Percentiles rank a stretch among this genome's conserved stretches.
Conservation (phyloP, 2,113 vertebrate species). For the human region DNA sequence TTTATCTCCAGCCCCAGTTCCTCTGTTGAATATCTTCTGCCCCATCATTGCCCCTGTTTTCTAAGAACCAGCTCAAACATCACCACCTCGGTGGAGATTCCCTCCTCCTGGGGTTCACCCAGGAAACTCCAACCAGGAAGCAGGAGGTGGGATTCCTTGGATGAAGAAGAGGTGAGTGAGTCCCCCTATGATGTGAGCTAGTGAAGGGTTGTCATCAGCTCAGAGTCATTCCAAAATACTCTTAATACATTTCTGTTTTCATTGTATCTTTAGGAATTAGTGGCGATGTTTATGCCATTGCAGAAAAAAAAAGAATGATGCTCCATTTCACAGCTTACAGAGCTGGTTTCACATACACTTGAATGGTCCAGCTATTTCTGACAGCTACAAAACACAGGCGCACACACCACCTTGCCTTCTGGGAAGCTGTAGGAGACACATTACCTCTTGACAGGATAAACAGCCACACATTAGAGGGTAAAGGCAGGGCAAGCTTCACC, state of each 20-base stretch:
- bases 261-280: neutral
- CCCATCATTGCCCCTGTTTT: fast-evolving
- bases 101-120: neutral
- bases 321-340: neutral
- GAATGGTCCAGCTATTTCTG: neutral
- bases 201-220: fast-evolving
- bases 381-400: neutral
- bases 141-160: neutral
- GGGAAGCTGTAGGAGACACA: neutral
- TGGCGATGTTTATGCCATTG: neutral
- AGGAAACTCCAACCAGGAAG: too few relatives aligned
- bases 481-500: fast-evolving
- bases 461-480: fast-evolving
- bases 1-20: neutral
- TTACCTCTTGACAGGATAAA: fast-evolving
- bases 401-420: neutral
- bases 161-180: neutral
- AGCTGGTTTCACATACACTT: neutral
- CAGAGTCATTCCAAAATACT: neutral
- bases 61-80: neutral
- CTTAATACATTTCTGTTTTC: neutral
- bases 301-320: neutral
- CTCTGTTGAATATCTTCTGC: neutral
- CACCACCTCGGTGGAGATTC: neutral
- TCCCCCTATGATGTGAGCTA: neutral